These are phyloP conservation scores for Hipposideros larvatus DNA, from an alignment of 2,797 vertebrate genomes.

Conservation along the genomic window DNA sequence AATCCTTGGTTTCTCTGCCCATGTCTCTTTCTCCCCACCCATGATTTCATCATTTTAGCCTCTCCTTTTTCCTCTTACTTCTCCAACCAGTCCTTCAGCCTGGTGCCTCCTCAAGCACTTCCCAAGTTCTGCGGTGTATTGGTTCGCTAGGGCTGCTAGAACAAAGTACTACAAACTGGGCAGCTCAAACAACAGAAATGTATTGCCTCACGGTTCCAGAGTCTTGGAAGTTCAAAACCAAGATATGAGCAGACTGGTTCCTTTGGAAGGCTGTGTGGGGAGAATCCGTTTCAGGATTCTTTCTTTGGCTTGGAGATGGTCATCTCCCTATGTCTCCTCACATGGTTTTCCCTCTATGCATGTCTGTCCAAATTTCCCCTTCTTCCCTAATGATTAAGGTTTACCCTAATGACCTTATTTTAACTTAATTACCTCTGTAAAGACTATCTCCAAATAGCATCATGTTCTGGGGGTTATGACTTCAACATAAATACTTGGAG, in stretches of 20 bases:
- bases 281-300: background rate
- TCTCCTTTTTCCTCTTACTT: background rate
- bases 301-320: background rate
- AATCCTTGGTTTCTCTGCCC: conserved; percentile 1
- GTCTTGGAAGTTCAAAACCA: background rate
- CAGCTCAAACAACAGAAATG: background rate
- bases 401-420: background rate
- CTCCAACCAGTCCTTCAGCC: background rate
- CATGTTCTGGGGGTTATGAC: background rate
- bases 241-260: background rate
- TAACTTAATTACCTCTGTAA: background rate
- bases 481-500: background rate
- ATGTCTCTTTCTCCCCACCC: background rate
- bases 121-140: background rate
- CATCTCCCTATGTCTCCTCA: background rate
- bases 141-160: background rate
- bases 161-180: background rate
- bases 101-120: background rate
- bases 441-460: background rate
- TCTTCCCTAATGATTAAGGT: background rate
- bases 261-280: background rate
- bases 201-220: background rate
- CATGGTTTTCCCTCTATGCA: background rate
- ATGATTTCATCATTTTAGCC: background rate
- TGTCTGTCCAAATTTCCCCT: background rate